Evolutionary conservation across 1,140 invertebrate species (phyloP), one percentile per base, ranked within the genome.

Genomic region (Meloidogyne exigua): DNA sequence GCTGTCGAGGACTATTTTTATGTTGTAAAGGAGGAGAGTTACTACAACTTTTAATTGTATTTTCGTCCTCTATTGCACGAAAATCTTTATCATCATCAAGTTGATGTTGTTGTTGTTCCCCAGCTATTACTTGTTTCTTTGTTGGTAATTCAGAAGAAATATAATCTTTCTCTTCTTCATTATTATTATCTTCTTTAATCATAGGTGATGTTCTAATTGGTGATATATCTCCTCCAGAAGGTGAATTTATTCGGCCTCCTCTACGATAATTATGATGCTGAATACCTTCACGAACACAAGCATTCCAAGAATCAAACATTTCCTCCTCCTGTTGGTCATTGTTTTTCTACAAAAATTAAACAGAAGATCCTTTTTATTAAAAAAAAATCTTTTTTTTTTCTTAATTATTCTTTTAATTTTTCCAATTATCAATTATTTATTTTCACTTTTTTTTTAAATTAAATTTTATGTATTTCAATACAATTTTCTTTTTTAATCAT

Each of bases 241-340:
- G 49, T 0, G 49, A 57, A 57, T 57, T 57, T n/a, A 57, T 57
- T 57, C 49, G 49, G n/a, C 44, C 44, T 49, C 44, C 44, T 49
- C 49, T 18, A 57, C 49, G 49, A 57, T 3, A 57, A 57, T n/a
- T 57, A 57, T 57, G 49, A n/a, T 57, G 15, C n/a, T n/a, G 49
- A 57, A 39, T 62, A 32, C 66, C 71, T 73, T 12, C 71, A 36
- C 28, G 71, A 36, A 63, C n/a, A 42, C 39, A n/a, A 28, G 28
- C 68, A 44, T 67, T 67, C 75, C 75, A 76, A 36, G 75, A 76
- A n/a, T 72, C 68, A 21, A 76, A 12, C 75, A 76, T 57, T 23
- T 36, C 39, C 11, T 67, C 75, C 13, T 76, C 75, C 39, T 69
- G 64, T 25, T 28, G n/a, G 21, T 26, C 69, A 21, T 28, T 13